A percentile compares a stretch with the other conserved stretches of the same genome.
Evolutionary conservation across 2,888 invertebrate genomes (phyloP).

Genomic region (Miltochrista miniata): DNA sequence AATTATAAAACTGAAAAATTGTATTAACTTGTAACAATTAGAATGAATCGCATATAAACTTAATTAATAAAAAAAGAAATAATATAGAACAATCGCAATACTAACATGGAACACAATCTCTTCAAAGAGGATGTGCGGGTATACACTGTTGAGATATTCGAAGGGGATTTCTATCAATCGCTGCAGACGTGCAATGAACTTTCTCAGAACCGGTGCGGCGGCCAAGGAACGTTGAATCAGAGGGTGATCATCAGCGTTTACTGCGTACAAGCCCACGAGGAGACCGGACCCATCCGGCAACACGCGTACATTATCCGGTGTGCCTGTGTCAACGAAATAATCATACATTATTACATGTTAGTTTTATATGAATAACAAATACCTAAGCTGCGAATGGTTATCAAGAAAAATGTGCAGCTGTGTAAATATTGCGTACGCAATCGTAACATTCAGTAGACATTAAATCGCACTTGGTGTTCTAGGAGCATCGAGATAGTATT

Average conservation of each 20-base stretch:
- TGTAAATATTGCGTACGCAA: slow-evolving; percentile 27
- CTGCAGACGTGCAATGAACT: slow-evolving; percentile 85
- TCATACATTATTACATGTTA: neutral
- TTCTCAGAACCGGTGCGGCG: slow-evolving; percentile 85
- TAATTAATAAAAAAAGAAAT: no score
- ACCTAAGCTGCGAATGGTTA: neutral
- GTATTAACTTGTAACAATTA: no score
- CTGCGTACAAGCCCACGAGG: slow-evolving; percentile 84
- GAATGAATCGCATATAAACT: no score
- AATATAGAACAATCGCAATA: slow-evolving; percentile 17
- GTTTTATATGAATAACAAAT: neutral
- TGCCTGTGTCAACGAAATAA: slow-evolving; percentile 49
- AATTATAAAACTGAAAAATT: no score
- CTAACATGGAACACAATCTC: slow-evolving; percentile 85
- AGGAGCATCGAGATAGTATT: neutral
- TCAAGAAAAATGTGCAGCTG: slow-evolving; percentile 24
- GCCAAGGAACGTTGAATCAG: slow-evolving; percentile 78
- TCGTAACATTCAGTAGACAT: neutral
- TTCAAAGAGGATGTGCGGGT: slow-evolving; percentile 86
- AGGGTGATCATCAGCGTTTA: slow-evolving; percentile 84
- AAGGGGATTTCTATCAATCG: slow-evolving; percentile 86
- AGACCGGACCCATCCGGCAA: slow-evolving; percentile 86
- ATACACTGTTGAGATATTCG: slow-evolving; percentile 83
- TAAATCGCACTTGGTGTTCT: slow-evolving; percentile 3
- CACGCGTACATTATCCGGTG: slow-evolving; percentile 86